phyloP scores from a whole-genome alignment of 2,797 vertebrate species.

The Microtus obscurus region DNA sequence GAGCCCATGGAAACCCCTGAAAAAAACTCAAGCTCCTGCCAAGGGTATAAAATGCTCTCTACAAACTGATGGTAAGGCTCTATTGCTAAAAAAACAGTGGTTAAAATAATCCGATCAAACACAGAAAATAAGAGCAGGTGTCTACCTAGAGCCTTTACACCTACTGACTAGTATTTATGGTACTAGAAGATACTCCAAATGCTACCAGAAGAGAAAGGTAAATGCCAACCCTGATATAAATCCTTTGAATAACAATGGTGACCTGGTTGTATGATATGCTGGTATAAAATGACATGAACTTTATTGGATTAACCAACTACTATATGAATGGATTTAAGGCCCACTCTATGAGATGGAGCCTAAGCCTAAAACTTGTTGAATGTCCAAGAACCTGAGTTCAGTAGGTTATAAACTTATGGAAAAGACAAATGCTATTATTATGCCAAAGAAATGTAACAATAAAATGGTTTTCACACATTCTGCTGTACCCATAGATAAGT shows the following conservation, averaged over 20 bases:
- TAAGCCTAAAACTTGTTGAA: neutral
- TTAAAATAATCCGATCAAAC: no score
- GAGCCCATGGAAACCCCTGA: neutral
- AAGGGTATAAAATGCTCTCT: neutral
- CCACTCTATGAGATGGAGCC: neutral
- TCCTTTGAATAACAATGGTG: neutral
- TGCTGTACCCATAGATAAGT: neutral
- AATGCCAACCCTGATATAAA: neutral
- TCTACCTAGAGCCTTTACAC: no score
- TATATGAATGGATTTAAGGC: neutral
- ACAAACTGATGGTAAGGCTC: neutral
- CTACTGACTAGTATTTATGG: no score
- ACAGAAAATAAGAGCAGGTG: no score
- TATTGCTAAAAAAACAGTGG: neutral
- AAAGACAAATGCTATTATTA: neutral
- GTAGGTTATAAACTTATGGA: neutral
- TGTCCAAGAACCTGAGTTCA: neutral
- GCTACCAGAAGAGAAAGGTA: no score
- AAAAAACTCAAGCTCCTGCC: neutral
- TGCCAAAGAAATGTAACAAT: neutral
- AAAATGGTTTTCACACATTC: neutral
- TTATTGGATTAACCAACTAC: neutral
- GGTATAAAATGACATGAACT: neutral
- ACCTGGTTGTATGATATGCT: neutral
- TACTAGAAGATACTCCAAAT: no score